A percentile compares a stretch with the other conserved stretches of the same genome.
Evolutionary conservation across 2,888 invertebrate species (phyloP).

Genomic region (Theodoxus fluviatilis): DNA sequence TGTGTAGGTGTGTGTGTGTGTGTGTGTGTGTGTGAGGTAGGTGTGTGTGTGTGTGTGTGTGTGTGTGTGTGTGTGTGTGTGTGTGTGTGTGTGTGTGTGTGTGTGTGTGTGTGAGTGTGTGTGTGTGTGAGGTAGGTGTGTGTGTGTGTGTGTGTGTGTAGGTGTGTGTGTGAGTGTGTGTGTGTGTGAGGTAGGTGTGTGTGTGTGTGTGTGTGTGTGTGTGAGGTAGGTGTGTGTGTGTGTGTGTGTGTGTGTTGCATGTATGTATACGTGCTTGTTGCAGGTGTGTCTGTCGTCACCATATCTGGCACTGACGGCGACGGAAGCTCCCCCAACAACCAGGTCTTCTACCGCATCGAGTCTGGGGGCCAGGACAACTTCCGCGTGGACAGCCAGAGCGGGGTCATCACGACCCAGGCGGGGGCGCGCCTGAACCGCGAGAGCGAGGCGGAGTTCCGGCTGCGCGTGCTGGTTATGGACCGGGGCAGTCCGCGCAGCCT

Average conservation of each 20-base stretch:
- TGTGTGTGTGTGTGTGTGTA: conserved; percentile 1
- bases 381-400: conserved; percentile 84
- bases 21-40: no score
- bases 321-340: conserved; percentile 76
- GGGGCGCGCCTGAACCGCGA: conserved; percentile 92
- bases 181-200: no score
- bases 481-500: conserved; percentile 40
- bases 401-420: conserved; percentile 82
- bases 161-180: conserved; percentile 6
- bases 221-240: background rate
- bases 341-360: conserved; percentile 87
- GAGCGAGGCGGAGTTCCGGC: conserved; percentile 39
- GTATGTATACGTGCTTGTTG: background rate
- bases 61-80: conserved; percentile 18
- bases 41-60: background rate
- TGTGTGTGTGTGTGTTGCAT: background rate
- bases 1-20: no score
- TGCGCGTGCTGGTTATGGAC: conserved; percentile 56
- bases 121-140: background rate
- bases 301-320: conserved; percentile 54
- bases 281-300: conserved; percentile 39
- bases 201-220: background rate
- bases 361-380: conserved; percentile 92
- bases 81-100: background rate
- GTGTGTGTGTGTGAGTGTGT: background rate